Base-by-base conservation (phyloP, 2,797 vertebrate species). In the Notolabrus celidotus region DNA sequence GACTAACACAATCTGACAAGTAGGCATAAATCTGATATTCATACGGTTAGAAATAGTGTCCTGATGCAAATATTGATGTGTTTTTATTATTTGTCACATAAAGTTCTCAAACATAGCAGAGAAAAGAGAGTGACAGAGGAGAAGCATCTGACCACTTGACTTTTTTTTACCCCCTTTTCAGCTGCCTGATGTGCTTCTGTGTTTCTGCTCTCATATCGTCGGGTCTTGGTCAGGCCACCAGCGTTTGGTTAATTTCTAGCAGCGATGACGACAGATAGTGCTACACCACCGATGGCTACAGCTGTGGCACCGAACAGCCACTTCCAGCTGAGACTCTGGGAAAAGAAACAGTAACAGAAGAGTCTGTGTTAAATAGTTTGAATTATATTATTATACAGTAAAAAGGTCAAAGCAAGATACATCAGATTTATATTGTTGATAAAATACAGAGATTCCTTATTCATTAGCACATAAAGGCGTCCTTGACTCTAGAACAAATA, bases 231-330 rank as follows among this genome's bases (percentile, higher is more conserved):
- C 80, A 64, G 57, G 60, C 41, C 34, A 23, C 78, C 60, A 43
- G 63, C 58, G 59, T 52, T 73, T 39, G 47, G 39, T 93, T 91
- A 99, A 86, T 98, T 99, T 92, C 97, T 96, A 56, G 98, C 97
- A 3, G 97, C 97, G 27, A 99, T 97, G 91, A 98, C 95, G 33
- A 99, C 97, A 0, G 98, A 99, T 83, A 99, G 90, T n/a, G 97
- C 98, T 74, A 99, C 96, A 0, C 98, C 97, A 0, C 98, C 98
- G 0, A 99, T 94, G 11, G 97, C 98, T 16, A 99, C 95, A 0
- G 97, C 97, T 0, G 97, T 97, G 0, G 98, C 97, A 0, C 97
- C 97, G 0, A 99, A 99, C 50, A 99, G 94, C 97, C 97, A 99
- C 89, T 99, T 99, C 98, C 98, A 99, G 36, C 96, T 97, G 79